phyloP scores from a whole-genome alignment of 1,140 invertebrate genomes.

The Potamilus streckersoni region DNA sequence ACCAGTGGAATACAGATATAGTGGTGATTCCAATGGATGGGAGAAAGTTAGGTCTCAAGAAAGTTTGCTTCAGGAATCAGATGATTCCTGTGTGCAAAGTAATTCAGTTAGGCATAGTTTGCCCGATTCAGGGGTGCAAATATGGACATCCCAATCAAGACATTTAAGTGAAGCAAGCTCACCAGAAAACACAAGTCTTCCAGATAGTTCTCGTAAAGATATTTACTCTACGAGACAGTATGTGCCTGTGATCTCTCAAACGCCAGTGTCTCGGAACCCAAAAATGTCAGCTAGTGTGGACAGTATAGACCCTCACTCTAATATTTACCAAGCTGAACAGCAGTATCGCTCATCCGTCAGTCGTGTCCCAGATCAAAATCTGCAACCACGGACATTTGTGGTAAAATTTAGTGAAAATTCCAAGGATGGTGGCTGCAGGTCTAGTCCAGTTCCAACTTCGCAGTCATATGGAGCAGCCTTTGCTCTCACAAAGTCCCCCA shows the following conservation, averaged over 20 bases:
- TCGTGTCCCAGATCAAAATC: constrained; percentile 18
- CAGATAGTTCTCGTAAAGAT: constrained; percentile 9
- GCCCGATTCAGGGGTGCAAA: constrained; percentile 36
- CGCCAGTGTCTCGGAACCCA: constrained; percentile 18
- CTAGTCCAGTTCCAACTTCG: constrained; percentile 9
- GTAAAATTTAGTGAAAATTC: constrained; percentile 38
- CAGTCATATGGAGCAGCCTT: constrained; percentile 54
- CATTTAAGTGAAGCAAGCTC: constrained; percentile 16
- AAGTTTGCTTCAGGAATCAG: constrained; percentile 6
- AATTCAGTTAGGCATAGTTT: constrained; percentile 37
- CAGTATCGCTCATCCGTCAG: constrained; percentile 35
- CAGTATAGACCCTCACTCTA: constrained; percentile 41
- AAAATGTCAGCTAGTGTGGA: constrained; percentile 50
- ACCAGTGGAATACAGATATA: constrained; percentile 41
- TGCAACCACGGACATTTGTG: constrained; percentile 44
- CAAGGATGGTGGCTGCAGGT: constrained; percentile 30
- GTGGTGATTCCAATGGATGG: constrained; percentile 19
- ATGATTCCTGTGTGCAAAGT: constrained; percentile 3
- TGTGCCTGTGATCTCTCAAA: constrained; percentile 42
- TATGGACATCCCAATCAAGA: constrained; percentile 19
- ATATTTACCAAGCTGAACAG: constrained; percentile 32
- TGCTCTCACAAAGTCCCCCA: constrained; percentile 52
- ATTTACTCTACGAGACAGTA: constrained; percentile 37
- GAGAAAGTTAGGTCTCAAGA: constrained; percentile 37
- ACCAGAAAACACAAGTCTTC: constrained; percentile 5